phyloP scores from a whole-genome alignment of 2,888 invertebrate genomes.

The Oscheius myriophilus region DNA sequence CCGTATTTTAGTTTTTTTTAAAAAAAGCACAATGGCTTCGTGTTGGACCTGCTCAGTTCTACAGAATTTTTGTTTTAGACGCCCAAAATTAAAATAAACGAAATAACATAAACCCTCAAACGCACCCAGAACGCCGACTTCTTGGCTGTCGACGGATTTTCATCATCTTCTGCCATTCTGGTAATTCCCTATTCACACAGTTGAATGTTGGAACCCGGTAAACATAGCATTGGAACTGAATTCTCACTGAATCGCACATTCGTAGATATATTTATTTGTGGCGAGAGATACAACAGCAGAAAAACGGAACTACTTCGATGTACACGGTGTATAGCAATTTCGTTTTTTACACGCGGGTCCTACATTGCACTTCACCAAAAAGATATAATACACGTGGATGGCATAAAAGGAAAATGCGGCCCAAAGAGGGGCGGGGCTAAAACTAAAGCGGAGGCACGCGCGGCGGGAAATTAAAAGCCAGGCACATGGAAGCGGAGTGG shows the following conservation, averaged over 20 bases:
- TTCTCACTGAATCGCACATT: not conserved
- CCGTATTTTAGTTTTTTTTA: too few species aligned
- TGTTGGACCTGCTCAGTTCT: too few species aligned
- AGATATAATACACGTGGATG: slow-evolving; percentile 18
- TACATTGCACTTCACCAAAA: slow-evolving; percentile 22
- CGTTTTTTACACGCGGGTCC: not conserved
- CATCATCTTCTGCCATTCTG: slow-evolving; percentile 28
- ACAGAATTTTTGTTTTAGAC: too few species aligned
- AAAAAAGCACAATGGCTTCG: too few species aligned
- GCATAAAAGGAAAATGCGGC: slow-evolving; percentile 5
- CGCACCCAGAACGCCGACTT: slow-evolving; percentile 25
- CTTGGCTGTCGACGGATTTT: slow-evolving; percentile 21
- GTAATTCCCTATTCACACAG: not conserved
- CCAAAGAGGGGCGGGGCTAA: not conserved
- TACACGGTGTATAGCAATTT: too few species aligned
- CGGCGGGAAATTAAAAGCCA: slow-evolving; percentile 9
- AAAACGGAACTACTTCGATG: slow-evolving; percentile 1
- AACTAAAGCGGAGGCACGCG: slow-evolving; percentile 25
- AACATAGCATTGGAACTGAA: not conserved
- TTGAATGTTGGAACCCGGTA: not conserved
- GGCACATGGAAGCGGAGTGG: slow-evolving; percentile 9
- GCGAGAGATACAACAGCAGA: slow-evolving; percentile 6
- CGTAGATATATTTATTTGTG: not conserved
- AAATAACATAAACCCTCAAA: too few species aligned
- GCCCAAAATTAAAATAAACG: too few species aligned